Evolutionary conservation across 2,888 invertebrate species (phyloP).

Genomic region (Erebia epiphron): DNA sequence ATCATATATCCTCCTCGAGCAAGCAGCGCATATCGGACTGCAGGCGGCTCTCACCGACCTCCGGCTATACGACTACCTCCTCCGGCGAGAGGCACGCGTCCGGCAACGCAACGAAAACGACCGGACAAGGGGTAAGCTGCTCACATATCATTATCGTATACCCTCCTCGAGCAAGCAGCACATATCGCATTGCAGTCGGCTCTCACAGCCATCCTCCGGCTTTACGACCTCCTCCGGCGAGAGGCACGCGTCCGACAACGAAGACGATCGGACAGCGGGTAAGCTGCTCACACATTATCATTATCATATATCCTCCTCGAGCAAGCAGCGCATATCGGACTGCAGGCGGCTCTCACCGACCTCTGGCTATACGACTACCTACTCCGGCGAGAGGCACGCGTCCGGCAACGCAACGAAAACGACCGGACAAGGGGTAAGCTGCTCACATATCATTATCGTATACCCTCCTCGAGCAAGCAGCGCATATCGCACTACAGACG

Average conservation of each 20-base stretch:
- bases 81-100: too few relatives aligned
- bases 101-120: too few relatives aligned
- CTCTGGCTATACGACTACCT: constrained; percentile 65
- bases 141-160: too few relatives aligned
- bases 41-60: too few relatives aligned
- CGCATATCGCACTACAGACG: constrained; percentile 91
- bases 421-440: constrained; percentile 63
- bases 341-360: constrained; percentile 85
- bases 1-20: too few relatives aligned
- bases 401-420: constrained; percentile 79
- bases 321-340: constrained; percentile 93
- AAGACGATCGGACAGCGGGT: constrained; percentile 72
- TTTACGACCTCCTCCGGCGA: constrained; percentile 75
- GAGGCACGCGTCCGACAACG: constrained; percentile 77
- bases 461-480: constrained; percentile 87
- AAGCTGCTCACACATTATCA: constrained; percentile 11
- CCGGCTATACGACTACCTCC: too few relatives aligned
- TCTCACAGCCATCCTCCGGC: constrained; percentile 72
- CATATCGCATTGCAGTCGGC: constrained; percentile 90
- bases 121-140: too few relatives aligned
- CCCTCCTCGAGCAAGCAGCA: constrained; percentile 66
- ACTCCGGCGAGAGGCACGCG: constrained; percentile 79
- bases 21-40: too few relatives aligned
- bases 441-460: not conserved
- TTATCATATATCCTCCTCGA: constrained; percentile 57